Conservation (phyloP, 2,797 vertebrate genomes). For the Sebastes alutus region DNA sequence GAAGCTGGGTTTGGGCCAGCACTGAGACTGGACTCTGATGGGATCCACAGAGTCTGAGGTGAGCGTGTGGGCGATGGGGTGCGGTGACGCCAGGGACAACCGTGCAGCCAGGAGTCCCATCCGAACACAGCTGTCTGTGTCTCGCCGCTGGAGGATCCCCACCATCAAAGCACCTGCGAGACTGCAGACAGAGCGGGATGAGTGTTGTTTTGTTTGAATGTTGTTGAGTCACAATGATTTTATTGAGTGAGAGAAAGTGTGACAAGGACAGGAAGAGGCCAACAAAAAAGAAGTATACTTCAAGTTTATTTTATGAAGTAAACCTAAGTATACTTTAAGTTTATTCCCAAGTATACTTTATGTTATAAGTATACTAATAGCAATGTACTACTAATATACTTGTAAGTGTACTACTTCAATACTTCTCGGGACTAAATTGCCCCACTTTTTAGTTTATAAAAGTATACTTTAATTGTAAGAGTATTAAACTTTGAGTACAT, state of each 20-base stretch:
- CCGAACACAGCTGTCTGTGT: slow-evolving; percentile 84
- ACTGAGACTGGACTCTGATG: slow-evolving; percentile 56
- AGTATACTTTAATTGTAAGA: too few relatives aligned
- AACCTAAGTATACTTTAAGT: too few relatives aligned
- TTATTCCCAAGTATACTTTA: too few relatives aligned
- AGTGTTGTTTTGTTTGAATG: not conserved
- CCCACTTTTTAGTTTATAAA: too few relatives aligned
- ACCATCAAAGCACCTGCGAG: slow-evolving; percentile 87
- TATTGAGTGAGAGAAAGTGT: not conserved
- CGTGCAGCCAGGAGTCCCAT: slow-evolving; percentile 89
- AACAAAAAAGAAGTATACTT: too few relatives aligned
- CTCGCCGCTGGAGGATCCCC: slow-evolving; percentile 81
- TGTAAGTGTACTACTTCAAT: too few relatives aligned
- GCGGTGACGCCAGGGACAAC: slow-evolving; percentile 81
- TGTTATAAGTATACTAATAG: too few relatives aligned
- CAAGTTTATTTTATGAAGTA: too few relatives aligned
- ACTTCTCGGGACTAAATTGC: too few relatives aligned
- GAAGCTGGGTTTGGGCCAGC: slow-evolving; percentile 74
- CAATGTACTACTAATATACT: too few relatives aligned
- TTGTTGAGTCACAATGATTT: not conserved
- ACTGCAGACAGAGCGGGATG: slow-evolving; percentile 67
- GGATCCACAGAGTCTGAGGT: slow-evolving; percentile 75
- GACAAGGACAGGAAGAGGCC: not conserved
- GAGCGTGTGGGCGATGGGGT: slow-evolving; percentile 82
- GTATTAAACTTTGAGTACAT: too few relatives aligned